Percentiles rank a stretch among this genome's conserved stretches.
These are phyloP conservation scores for Trachymyrmex cornetzi DNA, from an alignment of 1,140 invertebrate species.

Conservation along the genomic window DNA sequence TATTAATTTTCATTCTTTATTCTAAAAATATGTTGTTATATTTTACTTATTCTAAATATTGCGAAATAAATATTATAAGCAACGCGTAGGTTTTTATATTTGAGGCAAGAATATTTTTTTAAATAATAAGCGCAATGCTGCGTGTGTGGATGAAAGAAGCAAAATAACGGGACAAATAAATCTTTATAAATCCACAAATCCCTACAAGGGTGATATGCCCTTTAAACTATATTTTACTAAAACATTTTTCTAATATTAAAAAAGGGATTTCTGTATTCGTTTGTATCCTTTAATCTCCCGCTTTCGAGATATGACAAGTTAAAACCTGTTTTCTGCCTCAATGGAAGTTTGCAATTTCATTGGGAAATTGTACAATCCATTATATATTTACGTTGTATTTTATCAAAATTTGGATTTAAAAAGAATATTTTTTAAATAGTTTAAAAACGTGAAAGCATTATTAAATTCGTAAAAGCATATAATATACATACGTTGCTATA, in stretches of 20 bases:
- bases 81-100: not conserved
- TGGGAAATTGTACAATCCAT: slow-evolving; percentile 45
- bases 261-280: slow-evolving; percentile 40
- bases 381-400: slow-evolving; percentile 32
- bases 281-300: slow-evolving; percentile 47
- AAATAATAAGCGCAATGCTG: slow-evolving; percentile 6
- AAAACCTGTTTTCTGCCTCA: slow-evolving; percentile 43
- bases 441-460: not conserved
- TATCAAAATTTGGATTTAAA: slow-evolving; percentile 11
- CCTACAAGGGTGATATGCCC: slow-evolving; percentile 9
- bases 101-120: not conserved
- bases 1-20: not conserved
- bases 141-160: not conserved
- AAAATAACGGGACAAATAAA: slow-evolving; percentile 41
- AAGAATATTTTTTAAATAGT: not conserved
- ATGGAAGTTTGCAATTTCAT: slow-evolving; percentile 37
- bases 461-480: slow-evolving; percentile 5
- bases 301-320: slow-evolving; percentile 38
- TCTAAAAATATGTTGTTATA: not conserved
- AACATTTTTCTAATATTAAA: slow-evolving; percentile 42
- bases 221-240: slow-evolving; percentile 45
- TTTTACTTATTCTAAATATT: not conserved
- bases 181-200: slow-evolving; percentile 46
- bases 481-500: not conserved
- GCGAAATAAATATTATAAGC: not conserved